phyloP scores from a whole-genome alignment of 2,797 vertebrate genomes.

The Acanthopagrus latus region DNA sequence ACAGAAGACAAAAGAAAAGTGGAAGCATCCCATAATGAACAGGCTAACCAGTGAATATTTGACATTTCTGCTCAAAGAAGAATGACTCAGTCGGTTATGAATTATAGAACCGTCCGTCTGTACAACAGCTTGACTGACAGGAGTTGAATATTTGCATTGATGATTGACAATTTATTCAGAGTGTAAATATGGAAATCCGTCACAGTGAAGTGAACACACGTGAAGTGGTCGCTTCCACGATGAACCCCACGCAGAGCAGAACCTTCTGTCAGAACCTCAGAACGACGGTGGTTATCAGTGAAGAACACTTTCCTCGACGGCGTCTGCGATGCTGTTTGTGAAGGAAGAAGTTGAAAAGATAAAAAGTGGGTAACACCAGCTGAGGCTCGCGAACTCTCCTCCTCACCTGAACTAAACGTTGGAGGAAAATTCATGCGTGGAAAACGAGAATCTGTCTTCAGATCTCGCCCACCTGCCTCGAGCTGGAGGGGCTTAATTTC shows the following conservation, averaged over 20 bases:
- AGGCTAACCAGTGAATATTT: background rate
- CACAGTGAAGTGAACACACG: too few species aligned
- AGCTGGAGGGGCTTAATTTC: constrained; percentile 23
- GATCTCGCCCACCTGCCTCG: constrained; percentile 6
- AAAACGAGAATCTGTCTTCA: constrained; percentile 16
- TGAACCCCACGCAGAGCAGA: background rate
- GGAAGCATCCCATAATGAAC: background rate
- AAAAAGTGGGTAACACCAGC: background rate
- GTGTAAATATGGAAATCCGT: background rate
- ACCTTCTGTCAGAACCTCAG: too few species aligned
- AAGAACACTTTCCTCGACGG: background rate
- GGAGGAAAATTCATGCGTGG: constrained; percentile 1
- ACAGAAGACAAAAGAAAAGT: background rate
- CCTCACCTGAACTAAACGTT: constrained; percentile 13
- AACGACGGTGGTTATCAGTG: too few species aligned
- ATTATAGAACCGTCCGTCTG: background rate
- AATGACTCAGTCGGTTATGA: background rate
- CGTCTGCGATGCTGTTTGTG: background rate
- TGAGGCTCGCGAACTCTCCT: constrained; percentile 4
- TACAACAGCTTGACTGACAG: background rate
- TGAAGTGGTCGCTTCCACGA: too few species aligned
- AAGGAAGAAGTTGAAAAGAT: background rate
- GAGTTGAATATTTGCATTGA: background rate
- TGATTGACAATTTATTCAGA: background rate
- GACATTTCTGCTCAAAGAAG: background rate